Base-by-base conservation (phyloP, 1,140 invertebrate genomes). In the Odontomachus brunneus region DNA sequence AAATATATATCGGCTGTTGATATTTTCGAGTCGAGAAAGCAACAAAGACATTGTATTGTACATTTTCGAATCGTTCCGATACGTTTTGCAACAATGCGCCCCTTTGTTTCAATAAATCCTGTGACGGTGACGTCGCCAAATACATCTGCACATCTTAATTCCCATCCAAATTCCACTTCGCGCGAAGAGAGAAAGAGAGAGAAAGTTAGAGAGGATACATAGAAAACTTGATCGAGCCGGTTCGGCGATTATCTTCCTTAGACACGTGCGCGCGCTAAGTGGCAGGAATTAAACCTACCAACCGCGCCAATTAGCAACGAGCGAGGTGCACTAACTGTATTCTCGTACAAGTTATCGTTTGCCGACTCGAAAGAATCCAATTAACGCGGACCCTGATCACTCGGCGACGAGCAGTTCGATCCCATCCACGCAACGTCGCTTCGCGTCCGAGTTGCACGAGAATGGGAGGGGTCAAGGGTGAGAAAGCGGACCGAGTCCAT, bases 51-150 rank as follows among this genome's bases (percentile, higher is more conserved):
- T 71, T 80, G 29, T 71, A 78, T 44, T 67, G 65, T 78, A 78
- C 15, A 24, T 22, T 69, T 80, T 57, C 49, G 44, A 66, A 15
- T 12, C 44, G 17, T 3, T 71, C 17, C 69, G 29, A 80, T 57
- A 59, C 14, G 22, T 71, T 80, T 80, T 80, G 9, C 65, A 80
- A 57, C 3, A 49, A 69, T 57, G 75, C 51, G 24, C 38, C 0
- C 14, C 33, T 14, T 80, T 69, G 69, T 65, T 80, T 80, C 22
- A 80, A 80, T 80, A 80, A 80, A 80, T 80, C 51, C 53, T 57
- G 38, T 44, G 51, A 80, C 51, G 51, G 19, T 69, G n/a, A 57
- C 33, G 3, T 71, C 65, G 29, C 29, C 22, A 55, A 57, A 17
- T 17, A 9, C 14, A 51, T 78, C 63, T 69, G 38, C 38, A 76